Percentiles rank a stretch among this genome's conserved stretches.
Conservation (phyloP, 2,888 invertebrate species). For the Creontiades dilutus region DNA sequence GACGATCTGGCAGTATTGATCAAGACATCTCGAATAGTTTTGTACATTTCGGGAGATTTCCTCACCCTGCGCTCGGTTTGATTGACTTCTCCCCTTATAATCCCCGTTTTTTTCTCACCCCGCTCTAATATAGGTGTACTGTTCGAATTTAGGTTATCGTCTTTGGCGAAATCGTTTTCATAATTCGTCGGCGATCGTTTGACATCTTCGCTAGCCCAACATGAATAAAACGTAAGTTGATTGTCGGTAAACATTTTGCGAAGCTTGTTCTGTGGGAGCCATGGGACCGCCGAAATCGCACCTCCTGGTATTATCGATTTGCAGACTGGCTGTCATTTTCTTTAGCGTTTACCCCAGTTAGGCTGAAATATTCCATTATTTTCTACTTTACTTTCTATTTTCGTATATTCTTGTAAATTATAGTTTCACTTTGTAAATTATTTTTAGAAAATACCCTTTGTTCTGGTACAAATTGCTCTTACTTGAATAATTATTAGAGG, state of each 20-base stretch:
- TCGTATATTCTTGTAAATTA: not conserved
- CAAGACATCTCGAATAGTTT: not conserved
- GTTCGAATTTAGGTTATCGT: not conserved
- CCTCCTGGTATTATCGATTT: slow-evolving; percentile 4
- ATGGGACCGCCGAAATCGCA: slow-evolving; percentile 11
- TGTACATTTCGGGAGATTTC: not conserved
- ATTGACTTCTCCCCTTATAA: not conserved
- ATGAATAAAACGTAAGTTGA: slow-evolving; percentile 29
- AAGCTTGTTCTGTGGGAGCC: not conserved
- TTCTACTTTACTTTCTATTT: not conserved
- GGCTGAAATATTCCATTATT: not conserved
- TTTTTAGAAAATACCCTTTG: not conserved
- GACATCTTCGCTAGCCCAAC: not conserved
- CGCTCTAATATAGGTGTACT: not conserved
- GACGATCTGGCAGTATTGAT: not conserved
- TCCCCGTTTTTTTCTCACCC: not conserved
- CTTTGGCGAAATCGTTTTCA: not conserved
- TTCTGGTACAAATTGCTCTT: not conserved
- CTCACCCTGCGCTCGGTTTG: not conserved
- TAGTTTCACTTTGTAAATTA: not conserved
- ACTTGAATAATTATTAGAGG: not conserved
- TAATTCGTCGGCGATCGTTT: not conserved
- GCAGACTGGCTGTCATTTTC: slow-evolving; percentile 11
- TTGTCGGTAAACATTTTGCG: not conserved
- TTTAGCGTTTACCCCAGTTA: not conserved